A percentile compares a stretch with the other conserved stretches of the same genome.
Evolutionary conservation across 2,797 vertebrate species (phyloP).

Genomic region (Delichon dasypus): DNA sequence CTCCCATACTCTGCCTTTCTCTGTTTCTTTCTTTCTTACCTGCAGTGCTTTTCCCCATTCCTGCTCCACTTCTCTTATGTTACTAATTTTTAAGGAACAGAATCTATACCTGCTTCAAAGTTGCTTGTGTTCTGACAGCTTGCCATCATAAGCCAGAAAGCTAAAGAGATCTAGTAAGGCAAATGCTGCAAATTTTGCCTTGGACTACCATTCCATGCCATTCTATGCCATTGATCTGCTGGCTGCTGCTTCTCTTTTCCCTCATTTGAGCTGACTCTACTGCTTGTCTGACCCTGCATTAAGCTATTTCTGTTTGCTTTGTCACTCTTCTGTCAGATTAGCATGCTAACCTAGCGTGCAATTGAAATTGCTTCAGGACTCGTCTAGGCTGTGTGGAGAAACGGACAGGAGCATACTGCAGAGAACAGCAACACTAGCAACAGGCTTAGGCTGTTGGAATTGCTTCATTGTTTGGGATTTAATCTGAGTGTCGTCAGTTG

Average conservation of each 20-base stretch:
- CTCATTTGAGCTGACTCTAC: not conserved
- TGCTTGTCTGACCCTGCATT: not conserved
- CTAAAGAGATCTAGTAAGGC: not conserved
- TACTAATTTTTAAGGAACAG: not conserved
- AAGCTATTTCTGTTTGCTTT: not conserved
- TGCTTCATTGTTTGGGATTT: not conserved
- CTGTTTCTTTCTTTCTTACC: not conserved
- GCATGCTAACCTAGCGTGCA: fast-evolving
- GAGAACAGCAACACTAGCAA: not conserved
- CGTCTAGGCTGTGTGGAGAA: not conserved
- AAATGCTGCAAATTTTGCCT: not conserved
- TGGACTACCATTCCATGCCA: not conserved
- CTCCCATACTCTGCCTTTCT: not conserved
- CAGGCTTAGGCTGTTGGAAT: not conserved
- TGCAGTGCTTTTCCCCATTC: not conserved
- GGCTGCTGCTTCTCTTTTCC: not conserved
- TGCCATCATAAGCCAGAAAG: not conserved
- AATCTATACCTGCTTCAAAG: not conserved
- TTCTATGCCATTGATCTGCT: not conserved
- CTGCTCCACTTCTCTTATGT: not conserved
- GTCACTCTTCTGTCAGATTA: not conserved
- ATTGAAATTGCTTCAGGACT: not conserved
- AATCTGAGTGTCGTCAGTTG: not conserved
- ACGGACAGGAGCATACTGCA: not conserved
- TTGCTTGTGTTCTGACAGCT: not conserved